Evolutionary conservation across 2,888 invertebrate genomes (phyloP), one percentile per base, ranked within the genome.

Genomic region (Horisme vitalbata): DNA sequence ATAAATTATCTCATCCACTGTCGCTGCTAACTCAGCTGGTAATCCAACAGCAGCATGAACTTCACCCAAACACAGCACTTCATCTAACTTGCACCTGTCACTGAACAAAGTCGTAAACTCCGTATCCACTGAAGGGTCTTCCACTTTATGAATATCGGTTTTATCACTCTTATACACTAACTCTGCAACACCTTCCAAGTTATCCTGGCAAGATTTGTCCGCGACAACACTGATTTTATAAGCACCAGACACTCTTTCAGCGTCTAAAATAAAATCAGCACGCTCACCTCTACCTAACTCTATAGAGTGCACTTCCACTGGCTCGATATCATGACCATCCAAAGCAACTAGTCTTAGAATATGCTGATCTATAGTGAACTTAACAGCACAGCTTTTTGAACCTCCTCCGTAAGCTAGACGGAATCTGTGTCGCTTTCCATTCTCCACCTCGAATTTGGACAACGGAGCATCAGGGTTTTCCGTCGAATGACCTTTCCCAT

Each of bases 221-320:
- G 90, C 91, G 30, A 77, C 63, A 10, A 92, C 91, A 61, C 83
- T 90, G 44, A 95, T 90, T 83, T 91, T 91, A 66, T 95, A 95
- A 2, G 87, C 84, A 9, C 90, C 90, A 1, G 85, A 70, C 14
- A 77, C 75, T 65, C 90, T 91, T 61, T 91, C 91, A 7, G 95
- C 92, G 41, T 91, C 91, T 41, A 96, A 60, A 38, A 96, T 90
- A 60, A 96, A 93, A 76, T 96, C 96, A 6, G 93, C 92, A 37
- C 95, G 89, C 75, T 96, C 96, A 2, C 95, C 96, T 81, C 93
- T 91, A 3, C 91, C 90, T 20, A 95, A 63, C 37, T 87, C 89
- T 26, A 94, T 83, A 3, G 92, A 90, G 28, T 79, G 79, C 1
- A 91, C 92, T 46, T 90, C 79, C 55, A 91, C 85, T 0, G 94